These are phyloP conservation scores for Diaprepes abbreviatus DNA, from an alignment of 2,888 invertebrate species.

Conservation along the genomic window DNA sequence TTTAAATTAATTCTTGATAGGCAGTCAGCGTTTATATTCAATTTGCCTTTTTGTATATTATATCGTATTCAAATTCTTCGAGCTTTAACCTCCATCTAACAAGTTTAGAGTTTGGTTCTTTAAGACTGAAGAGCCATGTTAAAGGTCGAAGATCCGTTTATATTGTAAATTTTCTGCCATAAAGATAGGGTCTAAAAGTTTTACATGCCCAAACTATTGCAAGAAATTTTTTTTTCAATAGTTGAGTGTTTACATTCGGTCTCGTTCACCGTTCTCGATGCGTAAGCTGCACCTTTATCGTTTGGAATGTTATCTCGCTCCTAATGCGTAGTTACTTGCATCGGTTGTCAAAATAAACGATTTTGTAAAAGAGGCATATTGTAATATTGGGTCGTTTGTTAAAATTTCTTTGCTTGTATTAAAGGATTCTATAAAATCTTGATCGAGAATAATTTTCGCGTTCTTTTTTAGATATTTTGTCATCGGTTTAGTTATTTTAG, in stretches of 20 bases:
- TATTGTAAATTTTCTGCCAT: constrained; percentile 26
- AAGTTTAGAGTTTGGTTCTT: constrained; percentile 19
- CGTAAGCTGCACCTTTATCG: constrained; percentile 58
- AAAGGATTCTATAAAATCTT: background rate
- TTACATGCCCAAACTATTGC: constrained; percentile 14
- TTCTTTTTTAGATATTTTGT: constrained; percentile 27
- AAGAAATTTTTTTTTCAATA: constrained; percentile 43
- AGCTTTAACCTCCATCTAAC: background rate
- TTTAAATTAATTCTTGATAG: too few relatives aligned
- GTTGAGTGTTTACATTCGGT: constrained; percentile 54
- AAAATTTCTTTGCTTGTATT: background rate
- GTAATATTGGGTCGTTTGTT: background rate
- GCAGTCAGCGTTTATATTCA: too few relatives aligned
- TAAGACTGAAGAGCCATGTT: too few relatives aligned
- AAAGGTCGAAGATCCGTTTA: too few relatives aligned
- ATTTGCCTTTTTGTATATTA: background rate
- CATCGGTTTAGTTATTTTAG: constrained; percentile 30
- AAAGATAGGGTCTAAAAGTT: constrained; percentile 26
- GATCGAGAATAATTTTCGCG: background rate
- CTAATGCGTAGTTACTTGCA: constrained; percentile 45
- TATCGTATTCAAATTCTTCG: background rate
- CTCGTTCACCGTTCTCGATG: constrained; percentile 56
- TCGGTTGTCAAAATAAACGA: constrained; percentile 56
- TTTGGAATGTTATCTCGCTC: constrained; percentile 39
- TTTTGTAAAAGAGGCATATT: constrained; percentile 54